A percentile compares a stretch with the other conserved stretches of the same genome.
phyloP scores from a whole-genome alignment of 1,140 invertebrate species.

The Drosophila subobscura region DNA sequence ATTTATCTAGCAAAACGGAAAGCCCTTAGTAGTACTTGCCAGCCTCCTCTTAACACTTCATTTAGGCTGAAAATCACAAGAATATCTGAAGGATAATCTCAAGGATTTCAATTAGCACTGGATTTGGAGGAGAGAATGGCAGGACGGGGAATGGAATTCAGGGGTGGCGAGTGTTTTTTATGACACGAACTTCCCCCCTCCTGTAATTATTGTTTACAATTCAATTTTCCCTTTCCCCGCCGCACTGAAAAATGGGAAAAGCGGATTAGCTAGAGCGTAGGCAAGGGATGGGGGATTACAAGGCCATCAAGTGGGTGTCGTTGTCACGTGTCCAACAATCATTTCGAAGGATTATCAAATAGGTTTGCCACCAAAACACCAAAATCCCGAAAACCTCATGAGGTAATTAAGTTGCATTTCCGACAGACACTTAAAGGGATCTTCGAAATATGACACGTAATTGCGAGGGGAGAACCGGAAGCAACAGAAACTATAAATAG shows the following conservation, averaged over 20 bases:
- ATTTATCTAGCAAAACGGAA: constrained; percentile 48
- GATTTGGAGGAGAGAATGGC: too few relatives aligned
- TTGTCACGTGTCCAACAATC: constrained; percentile 42
- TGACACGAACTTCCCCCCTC: background rate
- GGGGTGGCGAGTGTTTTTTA: background rate
- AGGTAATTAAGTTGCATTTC: too few relatives aligned
- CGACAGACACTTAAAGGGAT: too few relatives aligned
- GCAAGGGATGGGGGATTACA: constrained; percentile 30
- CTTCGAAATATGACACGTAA: too few relatives aligned
- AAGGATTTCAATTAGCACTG: constrained; percentile 39
- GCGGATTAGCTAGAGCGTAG: constrained; percentile 13
- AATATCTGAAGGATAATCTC: constrained; percentile 3
- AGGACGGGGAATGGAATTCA: too few relatives aligned
- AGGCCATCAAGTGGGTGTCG: constrained; percentile 42
- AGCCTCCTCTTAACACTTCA: constrained; percentile 67
- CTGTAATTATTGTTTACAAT: constrained; percentile 74
- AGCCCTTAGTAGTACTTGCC: constrained; percentile 33
- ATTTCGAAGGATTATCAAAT: constrained; percentile 45
- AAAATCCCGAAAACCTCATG: too few relatives aligned
- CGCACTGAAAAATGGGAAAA: constrained; percentile 1
- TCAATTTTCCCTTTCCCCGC: constrained; percentile 29
- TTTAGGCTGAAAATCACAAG: constrained; percentile 52
- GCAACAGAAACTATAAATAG: too few relatives aligned
- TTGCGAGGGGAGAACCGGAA: too few relatives aligned
- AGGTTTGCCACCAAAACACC: constrained; percentile 29